Evolutionary conservation across 1,140 invertebrate genomes (phyloP), one percentile per base, ranked within the genome.

Genomic region (Andricus grossulariae): DNA sequence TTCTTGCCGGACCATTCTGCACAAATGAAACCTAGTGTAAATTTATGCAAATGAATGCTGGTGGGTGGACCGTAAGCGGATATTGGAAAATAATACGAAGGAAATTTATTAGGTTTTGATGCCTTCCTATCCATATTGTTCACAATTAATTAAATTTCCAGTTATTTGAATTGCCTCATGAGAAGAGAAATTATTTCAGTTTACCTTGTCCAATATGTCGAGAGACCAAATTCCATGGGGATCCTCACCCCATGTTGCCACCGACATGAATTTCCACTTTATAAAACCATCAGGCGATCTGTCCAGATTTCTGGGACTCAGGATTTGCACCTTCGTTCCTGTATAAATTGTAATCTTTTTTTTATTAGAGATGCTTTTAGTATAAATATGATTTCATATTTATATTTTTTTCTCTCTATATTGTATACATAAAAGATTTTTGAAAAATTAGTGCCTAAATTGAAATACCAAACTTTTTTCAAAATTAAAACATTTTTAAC

Each of bases 211-310:
- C 18, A 88, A 80, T 74, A 96, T 89, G 13, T 90, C 88, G 15
- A 97, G 85, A 1, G 83, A 93, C 97, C 97, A 98, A 19, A 91
- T 87, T 2, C 97, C 97, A 18, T 86, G 85, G 5, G 97, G 94
- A 83, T 94, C 90, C 91, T 99, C 98, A 12, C 97, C 97, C 98
- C 98, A 99, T 8, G 95, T 96, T 66, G 97, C 97, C 0, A 98
- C 96, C 0, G 96, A 96, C 93, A 97, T 96, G 87, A 99, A 96
- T 54, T 94, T 95, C 96, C 98, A 99, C 78, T 95, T 93, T 5
- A 92, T 88, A 86, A 98, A 97, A 15, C 97, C 97, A 11, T 93
- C 91, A 1, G 88, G 83, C 11, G 95, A 95, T 51, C 92, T 88
- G 88, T 99, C 98, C 54, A 93, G 88, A 49, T 93, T 92, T 81